Base-by-base conservation (phyloP, 53 echinoderm and acorn worm genomes). In the Hippasteria phrygiana region DNA sequence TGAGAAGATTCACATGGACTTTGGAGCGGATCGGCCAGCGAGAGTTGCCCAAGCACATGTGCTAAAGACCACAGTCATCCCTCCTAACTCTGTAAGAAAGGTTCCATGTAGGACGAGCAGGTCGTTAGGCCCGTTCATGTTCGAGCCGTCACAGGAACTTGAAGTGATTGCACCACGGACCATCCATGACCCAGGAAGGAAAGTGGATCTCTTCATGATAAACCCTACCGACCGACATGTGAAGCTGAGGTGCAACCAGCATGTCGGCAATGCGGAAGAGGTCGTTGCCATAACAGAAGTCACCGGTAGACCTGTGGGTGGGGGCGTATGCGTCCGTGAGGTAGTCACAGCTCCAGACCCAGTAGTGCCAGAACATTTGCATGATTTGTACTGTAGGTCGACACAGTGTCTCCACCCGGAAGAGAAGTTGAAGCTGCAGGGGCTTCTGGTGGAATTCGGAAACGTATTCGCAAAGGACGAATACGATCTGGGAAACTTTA, bases 401-500 rank as follows among this genome's bases (percentile, higher is more conserved):
- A 31, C 29, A 34, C 33, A 70, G 35, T 14, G 79, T 43, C 27
- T 89, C 33, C 18, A 31, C 14, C 26, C 16, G 32, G 42, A 64
- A 7, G 51, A 90, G 20, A 38, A 59, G 7, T 45, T 39, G 1
- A 3, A 42, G 18, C 43, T 90, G 36, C 53, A 6, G 34, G n/a
- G 46, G 1, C 34, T 90, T 20, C 39, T 90, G 13, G 16, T 73
- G 1, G 71, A 90, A 34, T 83, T 70, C 54, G 26, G 83, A 54
- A 62, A 71, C 24, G 90, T 73, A 1, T 89, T 90, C 62, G 83
- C 82, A 3, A 35, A 27, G 0, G 55, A 83, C 83, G 82, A 90
- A 22, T 90, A 37, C 73, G 83, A 90, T 45, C 56, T 90, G 11
- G 90, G 90, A 7, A 67, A 89, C 31, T 77, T 89, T 26, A 74